A percentile compares a stretch with the other conserved stretches of the same genome.
Conservation (phyloP, 2,888 invertebrate genomes). For the Silvanus unidentatus region DNA sequence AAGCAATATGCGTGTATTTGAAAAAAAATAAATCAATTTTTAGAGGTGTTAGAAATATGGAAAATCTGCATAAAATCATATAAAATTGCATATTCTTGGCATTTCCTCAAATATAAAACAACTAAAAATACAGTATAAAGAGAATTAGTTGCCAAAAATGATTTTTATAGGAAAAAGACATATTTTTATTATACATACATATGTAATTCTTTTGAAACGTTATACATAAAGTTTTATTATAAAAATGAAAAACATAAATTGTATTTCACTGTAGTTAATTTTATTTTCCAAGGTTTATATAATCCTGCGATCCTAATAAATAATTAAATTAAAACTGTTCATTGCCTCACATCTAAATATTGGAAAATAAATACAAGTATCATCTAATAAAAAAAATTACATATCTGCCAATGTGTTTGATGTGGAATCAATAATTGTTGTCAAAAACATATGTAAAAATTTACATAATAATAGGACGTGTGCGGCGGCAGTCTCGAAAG, state of each 20-base stretch:
- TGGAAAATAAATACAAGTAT: background rate
- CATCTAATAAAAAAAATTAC: background rate
- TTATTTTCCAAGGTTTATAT: too few relatives aligned
- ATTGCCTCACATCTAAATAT: background rate
- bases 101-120: constrained; percentile 21
- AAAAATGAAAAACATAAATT: background rate
- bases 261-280: too few relatives aligned
- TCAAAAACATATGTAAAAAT: too few relatives aligned
- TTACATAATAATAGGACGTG: too few relatives aligned
- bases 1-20: background rate
- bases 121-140: constrained; percentile 26
- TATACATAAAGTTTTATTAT: background rate
- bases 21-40: too few relatives aligned
- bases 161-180: background rate
- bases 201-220: background rate
- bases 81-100: constrained; percentile 22
- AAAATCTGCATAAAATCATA: background rate
- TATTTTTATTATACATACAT: background rate
- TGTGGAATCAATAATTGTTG: background rate
- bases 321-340: background rate
- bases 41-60: background rate
- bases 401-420: too few relatives aligned
- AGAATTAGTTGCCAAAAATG: constrained; percentile 4
- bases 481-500: background rate
- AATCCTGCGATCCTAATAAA: background rate